Conservation (phyloP, 2,113 vertebrate species). For the Oryzias celebensis region DNA sequence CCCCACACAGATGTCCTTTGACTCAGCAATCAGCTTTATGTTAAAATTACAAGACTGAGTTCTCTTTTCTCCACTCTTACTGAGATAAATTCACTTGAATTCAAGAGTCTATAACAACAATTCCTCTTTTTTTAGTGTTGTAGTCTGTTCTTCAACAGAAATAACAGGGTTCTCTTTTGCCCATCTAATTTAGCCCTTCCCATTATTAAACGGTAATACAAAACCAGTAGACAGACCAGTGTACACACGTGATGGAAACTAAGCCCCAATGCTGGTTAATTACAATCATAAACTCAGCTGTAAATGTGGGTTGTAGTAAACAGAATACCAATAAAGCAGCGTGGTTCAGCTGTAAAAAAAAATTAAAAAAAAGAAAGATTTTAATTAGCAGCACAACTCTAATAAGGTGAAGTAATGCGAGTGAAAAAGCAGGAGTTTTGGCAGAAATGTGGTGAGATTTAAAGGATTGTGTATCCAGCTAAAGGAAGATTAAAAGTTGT, state of each 20-base stretch:
- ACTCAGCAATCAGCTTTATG: constrained; percentile 23
- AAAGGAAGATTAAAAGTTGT: background rate
- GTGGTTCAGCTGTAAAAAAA: constrained; percentile 3
- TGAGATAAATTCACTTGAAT: constrained; percentile 21
- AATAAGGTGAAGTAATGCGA: background rate
- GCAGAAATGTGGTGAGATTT: background rate
- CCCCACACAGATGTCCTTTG: constrained; percentile 54
- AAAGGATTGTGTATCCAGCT: background rate
- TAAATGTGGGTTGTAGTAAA: constrained; percentile 16
- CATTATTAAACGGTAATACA: constrained; percentile 16
- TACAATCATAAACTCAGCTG: constrained; percentile 18
- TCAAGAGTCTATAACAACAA: constrained; percentile 1
- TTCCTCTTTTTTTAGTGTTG: constrained; percentile 4
- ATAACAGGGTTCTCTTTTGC: constrained; percentile 17
- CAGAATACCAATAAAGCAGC: background rate
- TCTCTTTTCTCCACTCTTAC: constrained; percentile 5
- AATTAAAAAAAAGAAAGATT: background rate
- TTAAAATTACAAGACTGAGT: constrained; percentile 32
- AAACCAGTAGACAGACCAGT: background rate
- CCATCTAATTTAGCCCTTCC: constrained; percentile 12
- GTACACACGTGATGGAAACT: constrained; percentile 1
- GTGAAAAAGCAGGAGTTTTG: background rate
- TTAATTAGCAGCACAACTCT: constrained; percentile 1
- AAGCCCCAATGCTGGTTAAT: constrained; percentile 7
- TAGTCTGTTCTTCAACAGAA: constrained; percentile 20